These are phyloP conservation scores for Eciton burchellii DNA, from an alignment of 1,140 invertebrate genomes.

Conservation along the genomic window DNA sequence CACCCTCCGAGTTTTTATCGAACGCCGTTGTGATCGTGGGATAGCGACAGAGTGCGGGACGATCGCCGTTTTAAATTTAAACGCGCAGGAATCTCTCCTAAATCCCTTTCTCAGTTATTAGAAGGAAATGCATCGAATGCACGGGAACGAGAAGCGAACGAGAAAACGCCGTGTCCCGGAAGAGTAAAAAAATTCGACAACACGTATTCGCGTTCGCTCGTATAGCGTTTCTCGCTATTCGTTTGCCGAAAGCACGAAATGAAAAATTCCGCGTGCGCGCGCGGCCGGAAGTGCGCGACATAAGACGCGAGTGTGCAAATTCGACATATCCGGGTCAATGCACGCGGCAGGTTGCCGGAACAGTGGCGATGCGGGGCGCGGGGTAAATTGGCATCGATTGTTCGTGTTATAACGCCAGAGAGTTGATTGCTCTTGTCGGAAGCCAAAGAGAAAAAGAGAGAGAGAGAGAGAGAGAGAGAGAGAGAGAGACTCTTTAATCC, in stretches of 20 bases:
- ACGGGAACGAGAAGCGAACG: too few species aligned
- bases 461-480: not conserved
- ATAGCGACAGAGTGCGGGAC: not conserved
- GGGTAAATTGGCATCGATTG: slow-evolving; percentile 38
- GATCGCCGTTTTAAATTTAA: not conserved
- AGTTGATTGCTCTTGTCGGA: not conserved
- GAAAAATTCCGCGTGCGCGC: slow-evolving; percentile 17
- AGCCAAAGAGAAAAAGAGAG: not conserved
- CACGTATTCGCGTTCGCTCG: not conserved
- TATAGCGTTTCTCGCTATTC: not conserved
- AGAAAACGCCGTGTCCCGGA: not conserved
- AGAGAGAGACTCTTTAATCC: slow-evolving; percentile 53
- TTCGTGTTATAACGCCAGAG: slow-evolving; percentile 20
- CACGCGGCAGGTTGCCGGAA: not conserved
- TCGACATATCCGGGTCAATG: slow-evolving; percentile 46
- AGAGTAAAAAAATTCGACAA: not conserved
- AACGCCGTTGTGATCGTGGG: not conserved
- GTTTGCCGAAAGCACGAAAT: not conserved
- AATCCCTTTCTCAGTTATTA: not conserved
- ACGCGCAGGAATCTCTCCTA: not conserved
- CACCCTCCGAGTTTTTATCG: not conserved
- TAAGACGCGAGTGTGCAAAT: slow-evolving; percentile 31
- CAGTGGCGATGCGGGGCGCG: not conserved
- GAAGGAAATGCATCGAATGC: not conserved
- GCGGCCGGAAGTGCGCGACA: not conserved